Evolutionary conservation across 2,113 vertebrate genomes (phyloP), one percentile per base, ranked within the genome.

Genomic region (Alligator mississippiensis): DNA sequence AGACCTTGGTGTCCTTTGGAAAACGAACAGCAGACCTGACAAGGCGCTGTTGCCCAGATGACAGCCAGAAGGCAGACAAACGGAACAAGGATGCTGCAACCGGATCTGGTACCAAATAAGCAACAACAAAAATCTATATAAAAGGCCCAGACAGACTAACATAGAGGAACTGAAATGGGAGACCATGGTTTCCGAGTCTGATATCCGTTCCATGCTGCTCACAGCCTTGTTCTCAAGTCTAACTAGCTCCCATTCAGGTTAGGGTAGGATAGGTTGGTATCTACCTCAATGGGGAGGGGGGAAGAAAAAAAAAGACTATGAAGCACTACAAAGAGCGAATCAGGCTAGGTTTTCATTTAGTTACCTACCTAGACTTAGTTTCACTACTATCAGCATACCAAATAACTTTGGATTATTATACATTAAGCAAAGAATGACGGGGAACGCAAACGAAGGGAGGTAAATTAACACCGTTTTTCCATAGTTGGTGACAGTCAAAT

Each of bases 351-450:
- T 94, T 96, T 93, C 90, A 76, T 96, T 94, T 96, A 88, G 81
- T 94, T 94, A 87, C 66, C 30, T 92, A 38, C 89, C 79, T 93
- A 95, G 84, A 87, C 86, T 91, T 88, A 89, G 80, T 93, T 93
- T 94, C 82, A 88, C 84, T 93, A 58, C 84, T 90, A 87, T 47
- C 24, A 30, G 47, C 22, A 47, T 1, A 3, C 60, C 81, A 88
- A 86, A 60, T 80, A 96, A 84, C 91, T 85, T 87, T 91, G 85
- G 68, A 96, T 92, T 88, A 95, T 93, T 94, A 78, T 84, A 91
- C 84, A 95, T 94, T 96, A 95, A 92, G 57, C 47, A 47, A 47
- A 47, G 47, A 8, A 47, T 47, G 47, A 47, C 47, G 7, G 47
- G 47, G 47, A 47, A 47, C 7, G 47, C 47, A 47, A 47, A 47